Evolutionary conservation across 2,797 vertebrate species (phyloP), one percentile per base, ranked within the genome.

Genomic region (Varecia variegata): DNA sequence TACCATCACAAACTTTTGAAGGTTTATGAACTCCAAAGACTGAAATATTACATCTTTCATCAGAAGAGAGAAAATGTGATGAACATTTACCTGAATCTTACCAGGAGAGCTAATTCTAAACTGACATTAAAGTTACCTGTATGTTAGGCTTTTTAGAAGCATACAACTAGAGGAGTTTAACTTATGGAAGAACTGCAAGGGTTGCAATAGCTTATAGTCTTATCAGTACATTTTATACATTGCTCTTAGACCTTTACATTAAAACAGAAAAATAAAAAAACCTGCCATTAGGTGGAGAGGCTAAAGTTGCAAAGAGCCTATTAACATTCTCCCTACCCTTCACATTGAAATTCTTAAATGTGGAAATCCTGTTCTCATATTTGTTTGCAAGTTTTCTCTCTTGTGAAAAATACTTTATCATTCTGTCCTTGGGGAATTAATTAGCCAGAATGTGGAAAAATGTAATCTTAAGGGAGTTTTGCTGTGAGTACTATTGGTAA

Each of bases 361-460:
- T 83, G 90, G 88, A 95, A 97, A 93, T 70, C 70, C 58, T 96
- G 43, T 92, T 95, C 82, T 91, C 81, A 43, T 92, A 87, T 88
- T 95, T 97, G 95, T 97, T 97, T 97, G 80, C 47, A 82, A 70
- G 94, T 87, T 94, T 96, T 88, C 91, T 94, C 71, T 94, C 95
- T 77, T 40, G 87, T 97, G 94, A 97, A 94, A 97, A 97, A 95
- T 88, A 97, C 35, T 83, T 95, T 94, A 81, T 71, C 25, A 60
- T 74, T 89, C 79, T 82, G n/a, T 91, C 96, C 52, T 5, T 10
- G 32, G 95, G 93, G 97, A 97, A 88, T 90, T 97, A 97, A 98
- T 98, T 97, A 97, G 96, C 96, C 15, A 90, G 56, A 94, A 91
- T 71, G 89, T 97, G 97, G 96, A 97, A 97, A 97, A 97, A 95